These are phyloP conservation scores for Mycetomoellerius zeteki DNA, from an alignment of 1,140 invertebrate species.

Conservation along the genomic window DNA sequence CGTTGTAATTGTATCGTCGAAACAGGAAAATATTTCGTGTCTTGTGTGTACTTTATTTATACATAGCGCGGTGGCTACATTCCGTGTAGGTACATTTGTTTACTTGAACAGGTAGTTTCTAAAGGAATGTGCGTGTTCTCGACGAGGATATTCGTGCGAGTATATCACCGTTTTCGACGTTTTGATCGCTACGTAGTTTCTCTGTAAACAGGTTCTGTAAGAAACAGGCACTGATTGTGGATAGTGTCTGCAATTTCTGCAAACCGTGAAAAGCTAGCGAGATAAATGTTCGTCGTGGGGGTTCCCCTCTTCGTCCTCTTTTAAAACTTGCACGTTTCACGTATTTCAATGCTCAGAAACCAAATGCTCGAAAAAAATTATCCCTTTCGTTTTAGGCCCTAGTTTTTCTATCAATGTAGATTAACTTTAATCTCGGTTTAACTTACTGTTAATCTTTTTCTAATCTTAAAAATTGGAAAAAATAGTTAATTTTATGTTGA, in stretches of 20 bases:
- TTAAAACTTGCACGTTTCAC: not conserved
- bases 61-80: not conserved
- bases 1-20: not conserved
- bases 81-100: not conserved
- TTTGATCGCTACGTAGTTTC: not conserved
- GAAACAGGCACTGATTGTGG: conserved; percentile 42
- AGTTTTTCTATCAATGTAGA: too few species aligned
- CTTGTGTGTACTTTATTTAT: not conserved
- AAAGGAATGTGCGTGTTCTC: not conserved
- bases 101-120: not conserved
- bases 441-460: too few species aligned
- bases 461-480: too few species aligned
- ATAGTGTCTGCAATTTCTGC: not conserved
- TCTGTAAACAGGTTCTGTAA: not conserved
- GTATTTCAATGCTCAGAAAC: not conserved
- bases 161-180: not conserved
- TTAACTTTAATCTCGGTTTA: too few species aligned
- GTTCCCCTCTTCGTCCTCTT: not conserved
- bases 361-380: not conserved
- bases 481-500: too few species aligned
- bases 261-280: not conserved
- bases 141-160: not conserved
- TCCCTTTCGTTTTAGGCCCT: not conserved
- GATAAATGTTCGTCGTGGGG: not conserved
- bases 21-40: conserved; percentile 3